A percentile compares a stretch with the other conserved stretches of the same genome.
These are phyloP conservation scores for Zalophus californianus DNA, from an alignment of 2,797 vertebrate genomes.

Conservation along the genomic window DNA sequence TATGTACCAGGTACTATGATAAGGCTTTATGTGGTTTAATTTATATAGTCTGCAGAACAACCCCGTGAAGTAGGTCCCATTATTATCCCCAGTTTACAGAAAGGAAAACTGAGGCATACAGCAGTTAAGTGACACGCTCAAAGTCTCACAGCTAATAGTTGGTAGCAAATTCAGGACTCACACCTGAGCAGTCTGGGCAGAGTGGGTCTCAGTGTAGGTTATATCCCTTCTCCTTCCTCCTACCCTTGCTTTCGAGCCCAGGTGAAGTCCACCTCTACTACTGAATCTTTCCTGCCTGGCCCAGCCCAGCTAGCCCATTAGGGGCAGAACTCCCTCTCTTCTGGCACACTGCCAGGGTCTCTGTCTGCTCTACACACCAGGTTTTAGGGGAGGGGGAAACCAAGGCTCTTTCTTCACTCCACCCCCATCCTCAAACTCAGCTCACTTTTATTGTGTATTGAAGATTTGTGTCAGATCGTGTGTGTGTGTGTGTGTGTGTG, in stretches of 20 bases:
- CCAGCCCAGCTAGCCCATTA: neutral
- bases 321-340: neutral
- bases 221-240: neutral
- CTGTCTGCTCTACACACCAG: neutral
- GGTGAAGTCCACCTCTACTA: neutral
- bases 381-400: neutral
- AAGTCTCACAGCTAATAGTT: conserved; percentile 36
- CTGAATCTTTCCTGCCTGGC: neutral
- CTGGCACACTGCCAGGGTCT: neutral
- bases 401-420: neutral
- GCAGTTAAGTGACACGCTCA: neutral
- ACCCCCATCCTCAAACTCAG: neutral
- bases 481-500: neutral
- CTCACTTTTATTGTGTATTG: neutral
- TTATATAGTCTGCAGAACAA: neutral
- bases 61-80: neutral
- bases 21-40: conserved; percentile 26
- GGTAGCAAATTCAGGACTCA: neutral
- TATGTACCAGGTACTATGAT: neutral
- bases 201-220: neutral
- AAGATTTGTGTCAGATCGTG: neutral
- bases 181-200: neutral
- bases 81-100: neutral
- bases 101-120: conserved; percentile 1
- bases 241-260: neutral